Evolutionary conservation across 2,797 vertebrate genomes (phyloP), one percentile per base, ranked within the genome.

Genomic region (Avahi laniger): DNA sequence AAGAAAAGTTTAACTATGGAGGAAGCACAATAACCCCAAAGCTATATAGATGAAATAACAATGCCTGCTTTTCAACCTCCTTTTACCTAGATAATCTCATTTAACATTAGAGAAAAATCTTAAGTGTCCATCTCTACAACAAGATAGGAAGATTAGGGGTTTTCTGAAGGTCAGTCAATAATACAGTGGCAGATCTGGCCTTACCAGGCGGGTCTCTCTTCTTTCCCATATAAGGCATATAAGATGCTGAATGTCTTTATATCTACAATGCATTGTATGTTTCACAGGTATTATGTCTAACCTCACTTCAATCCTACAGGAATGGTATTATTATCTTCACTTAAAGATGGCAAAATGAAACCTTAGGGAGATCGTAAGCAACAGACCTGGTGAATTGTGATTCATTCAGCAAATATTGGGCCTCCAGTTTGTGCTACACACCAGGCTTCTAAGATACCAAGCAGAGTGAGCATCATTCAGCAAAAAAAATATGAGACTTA

Each of bases 301-400:
- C 15, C 41, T 92, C 41, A 46, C 65, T 8, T 57, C 1, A 0
- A 17, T 65, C 24, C 57, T 43, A 46, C 2, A 26, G 26, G 50
- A 82, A 12, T 24, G 38, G 7, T 41, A 46, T 82, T 46, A 33
- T 83, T 65, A 38, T 38, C 46, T 80, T 84, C 65, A 72, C 67
- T 76, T 89, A 73, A 57, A 93, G 15, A 86, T 52, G n/a, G 46
- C 89, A 50, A 61, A 84, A 81, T 26, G 48, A 72, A 73, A 10
- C 33, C 46, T 61, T 26, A 22, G 65, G 15, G 48, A 90, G 84
- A 73, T 30, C 61, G 57, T 2, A 35, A 33, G n/a, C 30, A 90
- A 72, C 35, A 91, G 82, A 83, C 17, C 3, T 2, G 8, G 61
- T 33, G 52, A 57, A 57, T 33, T 48, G 80, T 41, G 28, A 59